Percentiles rank a stretch among this genome's conserved stretches.
These are phyloP conservation scores for Nettapus auritus DNA, from an alignment of 2,113 vertebrate species.

Conservation along the genomic window DNA sequence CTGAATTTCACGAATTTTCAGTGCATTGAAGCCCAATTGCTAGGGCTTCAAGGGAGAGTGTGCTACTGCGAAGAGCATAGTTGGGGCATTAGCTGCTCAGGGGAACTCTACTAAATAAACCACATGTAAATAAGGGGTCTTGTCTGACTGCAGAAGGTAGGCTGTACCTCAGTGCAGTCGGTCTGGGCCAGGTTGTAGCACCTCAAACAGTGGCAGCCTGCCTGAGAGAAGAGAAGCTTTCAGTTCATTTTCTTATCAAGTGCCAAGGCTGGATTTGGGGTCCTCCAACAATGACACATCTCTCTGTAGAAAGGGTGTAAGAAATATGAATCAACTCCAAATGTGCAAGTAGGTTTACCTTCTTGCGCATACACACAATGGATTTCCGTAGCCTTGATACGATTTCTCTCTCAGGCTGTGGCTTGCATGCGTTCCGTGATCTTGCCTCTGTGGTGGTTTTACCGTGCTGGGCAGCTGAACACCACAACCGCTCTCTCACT, in stretches of 20 bases:
- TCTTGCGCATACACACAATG: not conserved
- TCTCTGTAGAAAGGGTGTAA: not conserved
- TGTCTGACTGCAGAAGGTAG: no score
- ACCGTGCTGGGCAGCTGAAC: no score
- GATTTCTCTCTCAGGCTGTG: not conserved
- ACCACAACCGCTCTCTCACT: no score
- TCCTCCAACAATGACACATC: not conserved
- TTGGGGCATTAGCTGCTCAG: not conserved
- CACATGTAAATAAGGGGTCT: not conserved
- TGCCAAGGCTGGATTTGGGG: not conserved
- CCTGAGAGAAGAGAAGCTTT: not conserved
- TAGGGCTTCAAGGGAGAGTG: not conserved
- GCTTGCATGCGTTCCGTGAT: not conserved
- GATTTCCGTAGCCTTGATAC: not conserved
- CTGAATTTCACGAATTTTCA: no score
- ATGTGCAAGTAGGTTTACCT: not conserved
- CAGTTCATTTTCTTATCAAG: not conserved
- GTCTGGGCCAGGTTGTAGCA: not conserved
- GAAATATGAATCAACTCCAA: not conserved
- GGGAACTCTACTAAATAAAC: not conserved
- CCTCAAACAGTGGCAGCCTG: not conserved
- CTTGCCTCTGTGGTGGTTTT: no score
- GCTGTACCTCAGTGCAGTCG: not conserved
- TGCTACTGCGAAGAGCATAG: not conserved
- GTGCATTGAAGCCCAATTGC: fast-evolving